Evolutionary conservation across 2,888 invertebrate species (phyloP).

Genomic region (Sabatieria punctata): DNA sequence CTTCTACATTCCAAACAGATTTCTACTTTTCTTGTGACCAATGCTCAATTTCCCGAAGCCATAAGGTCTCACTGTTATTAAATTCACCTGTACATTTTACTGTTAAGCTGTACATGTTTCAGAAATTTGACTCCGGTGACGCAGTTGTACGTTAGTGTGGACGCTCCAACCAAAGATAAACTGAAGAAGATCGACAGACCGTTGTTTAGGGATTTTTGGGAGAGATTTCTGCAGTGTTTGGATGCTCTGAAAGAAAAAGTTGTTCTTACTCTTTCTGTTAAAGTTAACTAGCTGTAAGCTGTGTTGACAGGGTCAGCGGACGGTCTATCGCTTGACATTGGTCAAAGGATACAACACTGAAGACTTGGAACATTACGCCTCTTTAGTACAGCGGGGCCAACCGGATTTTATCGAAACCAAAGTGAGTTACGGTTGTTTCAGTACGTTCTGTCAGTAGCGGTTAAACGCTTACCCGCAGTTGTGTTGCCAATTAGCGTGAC

Average conservation of each 20-base stretch:
- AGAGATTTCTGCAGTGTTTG: conserved; percentile 40
- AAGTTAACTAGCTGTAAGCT: neutral
- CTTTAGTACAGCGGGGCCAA: conserved; percentile 39
- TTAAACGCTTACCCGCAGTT: too few species aligned
- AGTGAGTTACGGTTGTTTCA: too few species aligned
- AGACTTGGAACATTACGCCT: conserved; percentile 41
- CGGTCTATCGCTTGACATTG: conserved; percentile 43
- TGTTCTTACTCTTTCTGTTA: neutral
- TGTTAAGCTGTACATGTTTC: conserved; percentile 8
- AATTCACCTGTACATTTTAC: neutral
- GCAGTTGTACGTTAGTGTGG: conserved; percentile 44
- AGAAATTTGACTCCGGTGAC: conserved; percentile 40
- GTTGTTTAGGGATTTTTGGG: conserved; percentile 44
- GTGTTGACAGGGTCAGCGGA: conserved; percentile 37
- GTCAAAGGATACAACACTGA: conserved; percentile 44
- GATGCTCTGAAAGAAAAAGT: conserved; percentile 31
- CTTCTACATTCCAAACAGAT: conserved; percentile 39
- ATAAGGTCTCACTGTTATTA: conserved; percentile 33
- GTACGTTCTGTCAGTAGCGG: too few species aligned
- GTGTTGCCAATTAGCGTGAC: too few species aligned
- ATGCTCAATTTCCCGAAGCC: conserved; percentile 45
- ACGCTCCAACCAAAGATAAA: conserved; percentile 42
- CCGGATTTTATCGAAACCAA: conserved; percentile 47
- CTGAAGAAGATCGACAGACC: conserved; percentile 45
- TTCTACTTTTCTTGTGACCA: conserved; percentile 44